Conservation (phyloP, 1,140 invertebrate genomes). For the Xylocopa sonorina region DNA sequence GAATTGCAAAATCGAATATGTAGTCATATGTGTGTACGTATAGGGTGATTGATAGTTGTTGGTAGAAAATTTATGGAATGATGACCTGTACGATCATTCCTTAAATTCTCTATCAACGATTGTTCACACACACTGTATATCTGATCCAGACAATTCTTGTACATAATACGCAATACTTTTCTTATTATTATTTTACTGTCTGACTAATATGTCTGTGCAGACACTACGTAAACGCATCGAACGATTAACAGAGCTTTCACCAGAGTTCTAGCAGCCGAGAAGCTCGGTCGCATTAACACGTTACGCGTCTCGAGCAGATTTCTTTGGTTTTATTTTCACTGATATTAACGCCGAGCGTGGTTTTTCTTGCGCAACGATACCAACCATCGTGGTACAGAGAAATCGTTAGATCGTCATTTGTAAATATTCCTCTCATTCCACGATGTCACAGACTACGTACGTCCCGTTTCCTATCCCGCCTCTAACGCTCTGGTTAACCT, state of each 20-base stretch:
- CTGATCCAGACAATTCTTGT: conserved; percentile 1
- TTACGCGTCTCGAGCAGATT: conserved; percentile 15
- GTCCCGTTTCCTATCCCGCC: conserved; percentile 13
- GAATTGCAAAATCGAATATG: no score
- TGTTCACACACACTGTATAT: no score
- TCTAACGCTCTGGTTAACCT: conserved; percentile 25
- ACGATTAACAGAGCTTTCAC: conserved; percentile 40
- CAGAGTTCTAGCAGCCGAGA: conserved; percentile 11
- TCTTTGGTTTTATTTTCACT: conserved; percentile 45
- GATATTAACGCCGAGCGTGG: background rate
- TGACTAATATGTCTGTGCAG: conserved; percentile 31
- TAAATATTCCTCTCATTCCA: conserved; percentile 9
- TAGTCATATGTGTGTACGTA: background rate
- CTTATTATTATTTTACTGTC: conserved; percentile 47
- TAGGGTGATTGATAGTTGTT: no score
- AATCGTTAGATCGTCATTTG: conserved; percentile 6
- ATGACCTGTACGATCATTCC: no score
- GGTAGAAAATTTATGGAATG: no score
- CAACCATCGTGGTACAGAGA: background rate
- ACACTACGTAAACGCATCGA: conserved; percentile 6
- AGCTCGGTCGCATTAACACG: conserved; percentile 29
- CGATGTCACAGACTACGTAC: background rate
- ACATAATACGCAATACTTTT: conserved; percentile 24
- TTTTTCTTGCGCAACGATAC: background rate
- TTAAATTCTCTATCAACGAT: no score